Conservation (phyloP, 1,140 invertebrate species). For the Papilio aristodemus region DNA sequence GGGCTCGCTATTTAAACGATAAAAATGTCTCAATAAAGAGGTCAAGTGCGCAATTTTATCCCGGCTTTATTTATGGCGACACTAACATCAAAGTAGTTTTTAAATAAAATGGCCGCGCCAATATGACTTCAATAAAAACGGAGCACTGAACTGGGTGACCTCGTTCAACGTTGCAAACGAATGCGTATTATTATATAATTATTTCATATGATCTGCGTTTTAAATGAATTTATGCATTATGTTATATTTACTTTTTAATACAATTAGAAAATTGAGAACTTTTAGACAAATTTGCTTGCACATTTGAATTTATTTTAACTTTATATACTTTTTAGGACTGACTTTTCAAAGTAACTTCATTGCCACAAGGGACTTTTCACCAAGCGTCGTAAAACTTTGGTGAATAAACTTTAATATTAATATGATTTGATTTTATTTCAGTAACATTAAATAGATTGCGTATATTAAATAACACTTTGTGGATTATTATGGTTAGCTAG, state of each 20-base stretch:
- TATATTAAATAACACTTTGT: slow-evolving; percentile 47
- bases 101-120: slow-evolving; percentile 32
- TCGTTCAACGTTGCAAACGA: slow-evolving; percentile 23
- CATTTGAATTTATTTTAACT: too few species aligned
- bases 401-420: too few species aligned
- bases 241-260: background rate
- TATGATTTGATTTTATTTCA: too few species aligned
- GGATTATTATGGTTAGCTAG: slow-evolving; percentile 46
- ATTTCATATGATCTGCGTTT: slow-evolving; percentile 6
- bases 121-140: slow-evolving; percentile 26
- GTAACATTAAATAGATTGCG: slow-evolving; percentile 4
- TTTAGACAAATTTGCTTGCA: too few species aligned
- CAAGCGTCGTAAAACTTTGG: too few species aligned
- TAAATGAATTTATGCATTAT: background rate
- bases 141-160: slow-evolving; percentile 33
- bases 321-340: too few species aligned
- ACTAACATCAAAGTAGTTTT: slow-evolving; percentile 39
- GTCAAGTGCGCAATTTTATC: slow-evolving; percentile 55
- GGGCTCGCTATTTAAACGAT: slow-evolving; percentile 37
- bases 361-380: too few species aligned
- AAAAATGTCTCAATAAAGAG: slow-evolving; percentile 56
- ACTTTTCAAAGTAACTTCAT: too few species aligned
- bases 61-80: slow-evolving; percentile 40
- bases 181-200: slow-evolving; percentile 24
- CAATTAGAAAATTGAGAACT: too few species aligned